Evolutionary conservation across 2,113 vertebrate species (phyloP).

Genomic region (Callocephalon fimbriatum): DNA sequence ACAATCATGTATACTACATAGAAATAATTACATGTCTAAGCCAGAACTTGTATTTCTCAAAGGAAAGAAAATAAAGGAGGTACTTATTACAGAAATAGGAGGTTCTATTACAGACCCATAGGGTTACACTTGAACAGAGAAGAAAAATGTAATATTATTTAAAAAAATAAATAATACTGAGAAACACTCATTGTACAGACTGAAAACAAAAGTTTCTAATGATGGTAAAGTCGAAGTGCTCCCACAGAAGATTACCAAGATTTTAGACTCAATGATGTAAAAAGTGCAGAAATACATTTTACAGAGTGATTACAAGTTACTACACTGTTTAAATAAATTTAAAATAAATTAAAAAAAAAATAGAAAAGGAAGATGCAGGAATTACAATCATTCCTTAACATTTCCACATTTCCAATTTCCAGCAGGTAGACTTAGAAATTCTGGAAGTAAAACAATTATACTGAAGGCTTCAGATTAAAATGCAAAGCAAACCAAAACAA

Average conservation of each 20-base stretch:
- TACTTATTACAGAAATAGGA: conserved; percentile 11
- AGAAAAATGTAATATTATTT: neutral
- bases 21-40: conserved; percentile 1
- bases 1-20: neutral
- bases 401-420: neutral
- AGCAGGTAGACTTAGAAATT: neutral
- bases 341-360: neutral
- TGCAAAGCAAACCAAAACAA: neutral
- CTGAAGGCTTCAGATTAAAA: neutral
- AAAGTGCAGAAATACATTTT: neutral
- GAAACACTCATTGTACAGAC: neutral
- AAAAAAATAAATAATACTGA: neutral
- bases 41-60: neutral
- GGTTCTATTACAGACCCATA: neutral
- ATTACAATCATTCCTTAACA: neutral
- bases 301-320: neutral
- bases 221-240: neutral
- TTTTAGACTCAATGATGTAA: neutral
- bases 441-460: neutral
- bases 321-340: neutral
- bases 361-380: neutral
- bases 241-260: neutral
- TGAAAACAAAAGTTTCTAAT: neutral
- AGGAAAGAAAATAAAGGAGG: neutral
- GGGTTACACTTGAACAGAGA: neutral